Conservation (phyloP, 2,113 vertebrate species). For the Labrus mixtus region DNA sequence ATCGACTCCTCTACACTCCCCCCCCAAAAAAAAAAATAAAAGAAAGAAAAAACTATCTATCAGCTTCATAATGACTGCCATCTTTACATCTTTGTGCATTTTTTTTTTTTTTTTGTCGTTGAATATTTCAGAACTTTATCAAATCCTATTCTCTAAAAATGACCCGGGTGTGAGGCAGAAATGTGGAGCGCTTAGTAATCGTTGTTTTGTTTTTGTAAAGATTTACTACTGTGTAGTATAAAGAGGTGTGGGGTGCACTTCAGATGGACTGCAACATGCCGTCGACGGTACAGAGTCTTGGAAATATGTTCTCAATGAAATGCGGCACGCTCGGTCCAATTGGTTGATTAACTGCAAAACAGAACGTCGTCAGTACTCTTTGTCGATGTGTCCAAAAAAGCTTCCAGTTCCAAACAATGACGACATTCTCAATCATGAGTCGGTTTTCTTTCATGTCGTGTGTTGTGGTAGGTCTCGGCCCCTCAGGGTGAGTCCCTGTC, state of each 20-base stretch:
- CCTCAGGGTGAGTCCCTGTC: conserved; percentile 36
- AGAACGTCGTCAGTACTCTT: conserved; percentile 64
- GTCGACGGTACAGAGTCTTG: conserved; percentile 67
- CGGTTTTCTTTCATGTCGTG: conserved; percentile 38
- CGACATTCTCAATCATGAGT: conserved; percentile 28
- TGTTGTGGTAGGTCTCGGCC: conserved; percentile 36
- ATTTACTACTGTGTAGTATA: conserved; percentile 81
- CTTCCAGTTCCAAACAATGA: conserved; percentile 29
- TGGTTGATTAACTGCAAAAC: conserved; percentile 57
- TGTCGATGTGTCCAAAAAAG: conserved; percentile 52
- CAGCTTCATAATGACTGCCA: conserved; percentile 65
- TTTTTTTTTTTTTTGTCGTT: conserved; percentile 9
- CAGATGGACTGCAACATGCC: conserved; percentile 46
- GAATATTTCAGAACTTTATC: conserved; percentile 27
- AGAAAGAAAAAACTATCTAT: conserved; percentile 37
- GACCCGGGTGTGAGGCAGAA: conserved; percentile 45
- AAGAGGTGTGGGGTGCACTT: conserved; percentile 32
- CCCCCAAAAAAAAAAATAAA: conserved; percentile 25
- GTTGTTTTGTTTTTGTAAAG: conserved; percentile 18
- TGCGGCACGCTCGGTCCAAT: conserved; percentile 31
- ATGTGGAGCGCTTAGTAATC: conserved; percentile 58
- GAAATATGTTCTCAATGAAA: conserved; percentile 66
- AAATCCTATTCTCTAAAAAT: conserved; percentile 36
- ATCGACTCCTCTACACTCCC: conserved; percentile 53
- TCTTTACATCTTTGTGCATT: conserved; percentile 60